These are phyloP conservation scores for Pseudobourletiella spinata DNA, from an alignment of 1,140 invertebrate species.

Conservation along the genomic window DNA sequence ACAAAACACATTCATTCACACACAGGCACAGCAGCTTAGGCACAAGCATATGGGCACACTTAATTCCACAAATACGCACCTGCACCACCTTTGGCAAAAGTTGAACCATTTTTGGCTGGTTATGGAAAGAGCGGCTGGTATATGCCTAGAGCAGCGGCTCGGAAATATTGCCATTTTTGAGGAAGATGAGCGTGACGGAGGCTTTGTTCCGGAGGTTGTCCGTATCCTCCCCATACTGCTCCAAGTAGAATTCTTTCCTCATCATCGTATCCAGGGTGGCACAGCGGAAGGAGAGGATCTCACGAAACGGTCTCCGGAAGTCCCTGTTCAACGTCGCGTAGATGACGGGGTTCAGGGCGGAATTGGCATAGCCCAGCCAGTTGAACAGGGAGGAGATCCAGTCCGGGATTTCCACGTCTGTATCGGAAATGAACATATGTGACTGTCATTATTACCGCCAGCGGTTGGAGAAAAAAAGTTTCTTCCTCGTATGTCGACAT, in stretches of 20 bases:
- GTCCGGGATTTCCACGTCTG: slow-evolving; percentile 36
- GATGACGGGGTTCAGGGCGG: slow-evolving; percentile 72
- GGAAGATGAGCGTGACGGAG: slow-evolving; percentile 5
- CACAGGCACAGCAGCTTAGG: no score
- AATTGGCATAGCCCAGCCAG: slow-evolving; percentile 51
- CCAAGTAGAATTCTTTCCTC: slow-evolving; percentile 84
- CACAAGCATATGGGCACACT: no score
- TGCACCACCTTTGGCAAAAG: no score
- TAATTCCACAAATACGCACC: no score
- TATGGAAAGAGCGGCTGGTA: no score
- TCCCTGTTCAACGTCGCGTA: slow-evolving; percentile 86
- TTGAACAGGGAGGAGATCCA: slow-evolving; percentile 41
- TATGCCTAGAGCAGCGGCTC: neutral
- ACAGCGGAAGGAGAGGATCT: slow-evolving; percentile 79
- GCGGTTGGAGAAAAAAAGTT: no score
- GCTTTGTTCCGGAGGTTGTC: slow-evolving; percentile 15
- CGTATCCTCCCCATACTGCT: slow-evolving; percentile 62
- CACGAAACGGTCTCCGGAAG: slow-evolving; percentile 84
- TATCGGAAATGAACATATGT: neutral
- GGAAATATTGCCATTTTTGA: neutral
- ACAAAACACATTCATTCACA: no score
- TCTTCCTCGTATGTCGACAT: no score
- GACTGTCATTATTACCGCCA: no score
- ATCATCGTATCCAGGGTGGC: slow-evolving; percentile 80
- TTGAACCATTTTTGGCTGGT: no score